Base-by-base conservation (phyloP, 1,140 invertebrate genomes). In the Nomia melanderi region DNA sequence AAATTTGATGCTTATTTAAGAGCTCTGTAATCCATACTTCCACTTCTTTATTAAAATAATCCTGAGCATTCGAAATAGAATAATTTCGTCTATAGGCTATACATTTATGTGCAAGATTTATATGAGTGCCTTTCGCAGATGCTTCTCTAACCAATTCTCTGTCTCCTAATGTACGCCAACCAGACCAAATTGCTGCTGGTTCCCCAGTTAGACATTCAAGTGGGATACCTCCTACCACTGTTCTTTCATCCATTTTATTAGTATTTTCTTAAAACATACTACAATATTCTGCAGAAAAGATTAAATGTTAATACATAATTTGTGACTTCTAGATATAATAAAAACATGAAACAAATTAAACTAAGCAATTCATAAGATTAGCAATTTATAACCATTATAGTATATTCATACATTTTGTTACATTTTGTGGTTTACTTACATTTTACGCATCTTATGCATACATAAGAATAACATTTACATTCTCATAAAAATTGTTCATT, bases 71-170 rank as follows among this genome's bases (percentile, higher is more conserved):
- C 12, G 91, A 86, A 31, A 93, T 87, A 65, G 88, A 92, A 91
- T 93, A 93, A 67, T 90, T 88, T 81, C 93, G 94, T 81, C 94
- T 93, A 23, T 84, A 86, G 56, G 93, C 92, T 20, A 95, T 87
- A 89, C 93, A 95, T 81, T 93, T 93, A 53, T 93, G 88, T 62
- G 94, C 94, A 67, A 95, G 84, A 39, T 92, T 88, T 60, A 95
- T 92, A 82, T 94, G 94, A 54, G 92, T 93, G 20, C 94, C 94
- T 88, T 95, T 95, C 0, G 93, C 93, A 65, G 94, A 94, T 50
- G 95, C 94, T 87, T 95, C 94, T 78, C 95, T 90, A 0, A 94
- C 94, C 44, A 95, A 92, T 88, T 95, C 94, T 84, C 94, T 89
- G 29, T 93, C 91, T 39, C 93, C 92, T 54, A 94, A 92, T 44